A percentile compares a stretch with the other conserved stretches of the same genome.
phyloP scores from a whole-genome alignment of 2,113 vertebrate species.

The Tretioscincus oriximinensis region DNA sequence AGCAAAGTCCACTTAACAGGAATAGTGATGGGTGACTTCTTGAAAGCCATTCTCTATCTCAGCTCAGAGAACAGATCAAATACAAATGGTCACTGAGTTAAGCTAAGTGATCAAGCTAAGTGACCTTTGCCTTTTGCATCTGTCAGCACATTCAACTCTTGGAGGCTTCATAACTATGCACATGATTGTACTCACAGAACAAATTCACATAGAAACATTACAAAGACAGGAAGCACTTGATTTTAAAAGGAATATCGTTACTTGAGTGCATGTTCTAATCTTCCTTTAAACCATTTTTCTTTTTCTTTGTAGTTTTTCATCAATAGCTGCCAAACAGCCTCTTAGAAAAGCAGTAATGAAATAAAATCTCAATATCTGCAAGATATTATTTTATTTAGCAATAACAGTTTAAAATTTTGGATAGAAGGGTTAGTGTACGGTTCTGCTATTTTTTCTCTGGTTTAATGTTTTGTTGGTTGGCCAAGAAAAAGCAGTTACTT shows the following conservation, averaged over 20 bases:
- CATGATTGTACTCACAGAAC: background rate
- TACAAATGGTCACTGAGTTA: background rate
- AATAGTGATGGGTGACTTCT: constrained; percentile 18
- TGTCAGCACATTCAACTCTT: background rate
- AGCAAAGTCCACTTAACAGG: background rate
- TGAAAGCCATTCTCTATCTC: constrained; percentile 5
- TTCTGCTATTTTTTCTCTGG: background rate
- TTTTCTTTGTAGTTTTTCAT: no score
- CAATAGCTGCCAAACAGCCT: no score
- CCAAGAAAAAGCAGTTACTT: constrained; percentile 45
- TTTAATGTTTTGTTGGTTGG: constrained; percentile 45
- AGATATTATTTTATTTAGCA: no score
- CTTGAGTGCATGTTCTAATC: no score
- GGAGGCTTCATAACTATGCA: background rate
- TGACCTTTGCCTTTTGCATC: fast-evolving
- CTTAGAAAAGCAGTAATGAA: no score
- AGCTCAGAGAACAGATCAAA: background rate
- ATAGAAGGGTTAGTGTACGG: no score
- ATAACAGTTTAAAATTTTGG: no score
- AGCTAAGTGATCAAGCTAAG: background rate
- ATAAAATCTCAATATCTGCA: no score
- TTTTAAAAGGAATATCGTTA: no score
- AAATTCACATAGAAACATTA: background rate
- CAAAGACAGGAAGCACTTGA: no score
- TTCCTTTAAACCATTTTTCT: no score